These are phyloP conservation scores for Zaprionus lineosus DNA, from an alignment of 2,888 invertebrate species.

Conservation along the genomic window DNA sequence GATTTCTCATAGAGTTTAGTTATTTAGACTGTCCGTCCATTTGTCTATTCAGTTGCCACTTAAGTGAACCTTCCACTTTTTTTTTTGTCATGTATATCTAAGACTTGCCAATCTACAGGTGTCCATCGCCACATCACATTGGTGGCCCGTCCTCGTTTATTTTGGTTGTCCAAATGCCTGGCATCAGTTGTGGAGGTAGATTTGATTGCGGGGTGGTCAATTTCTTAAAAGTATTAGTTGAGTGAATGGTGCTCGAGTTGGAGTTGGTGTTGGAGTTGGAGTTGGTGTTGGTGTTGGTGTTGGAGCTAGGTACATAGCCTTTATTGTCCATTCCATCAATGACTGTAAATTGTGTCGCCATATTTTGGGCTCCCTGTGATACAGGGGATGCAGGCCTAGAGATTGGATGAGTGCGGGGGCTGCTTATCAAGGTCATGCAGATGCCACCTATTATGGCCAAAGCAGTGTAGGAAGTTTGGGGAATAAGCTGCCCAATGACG, in stretches of 20 bases:
- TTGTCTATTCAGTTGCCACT: neutral
- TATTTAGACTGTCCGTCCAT: slow-evolving; percentile 41
- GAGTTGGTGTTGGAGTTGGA: slow-evolving; percentile 33
- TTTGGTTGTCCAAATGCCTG: slow-evolving; percentile 83
- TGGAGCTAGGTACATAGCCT: slow-evolving; percentile 52
- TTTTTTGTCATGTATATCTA: neutral
- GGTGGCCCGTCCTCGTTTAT: slow-evolving; percentile 73
- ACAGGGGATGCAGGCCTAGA: slow-evolving; percentile 38
- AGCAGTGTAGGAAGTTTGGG: slow-evolving; percentile 82
- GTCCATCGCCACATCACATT: slow-evolving; percentile 46
- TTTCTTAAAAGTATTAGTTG: slow-evolving; percentile 69
- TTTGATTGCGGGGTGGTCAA: slow-evolving; percentile 78
- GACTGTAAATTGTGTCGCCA: slow-evolving; percentile 61
- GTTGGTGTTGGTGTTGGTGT: slow-evolving; percentile 29
- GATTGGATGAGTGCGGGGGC: slow-evolving; percentile 80
- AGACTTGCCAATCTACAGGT: neutral
- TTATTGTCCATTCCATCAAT: slow-evolving; percentile 77
- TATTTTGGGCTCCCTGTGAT: slow-evolving; percentile 54
- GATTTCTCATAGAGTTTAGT: slow-evolving; percentile 40
- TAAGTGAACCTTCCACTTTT: neutral
- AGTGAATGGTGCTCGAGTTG: slow-evolving; percentile 50
- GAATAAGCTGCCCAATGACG: slow-evolving; percentile 81
- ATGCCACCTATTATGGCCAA: slow-evolving; percentile 81
- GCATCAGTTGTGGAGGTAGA: slow-evolving; percentile 82
- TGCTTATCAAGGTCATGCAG: slow-evolving; percentile 79